Percentiles rank a stretch among this genome's conserved stretches.
phyloP scores from a whole-genome alignment of 2,888 invertebrate genomes.

The Dolichopus griseipennis region DNA sequence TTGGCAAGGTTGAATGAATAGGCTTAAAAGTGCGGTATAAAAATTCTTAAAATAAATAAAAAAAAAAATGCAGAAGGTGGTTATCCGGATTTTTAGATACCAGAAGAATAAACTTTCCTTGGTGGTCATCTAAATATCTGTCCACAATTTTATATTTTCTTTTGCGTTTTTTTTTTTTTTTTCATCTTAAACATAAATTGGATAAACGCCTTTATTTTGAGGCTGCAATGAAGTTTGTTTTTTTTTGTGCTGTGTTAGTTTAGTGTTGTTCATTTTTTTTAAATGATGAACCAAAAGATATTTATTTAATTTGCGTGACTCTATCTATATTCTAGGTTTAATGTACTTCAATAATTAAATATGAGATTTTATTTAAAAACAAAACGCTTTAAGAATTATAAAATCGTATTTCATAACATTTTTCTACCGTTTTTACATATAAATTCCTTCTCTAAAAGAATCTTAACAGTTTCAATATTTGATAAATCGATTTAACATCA shows the following conservation, averaged over 20 bases:
- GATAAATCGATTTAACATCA: neutral
- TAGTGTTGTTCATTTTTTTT: too few relatives aligned
- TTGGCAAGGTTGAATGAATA: conserved; percentile 4
- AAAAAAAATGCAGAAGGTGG: too few relatives aligned
- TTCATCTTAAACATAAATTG: neutral
- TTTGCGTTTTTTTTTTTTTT: neutral
- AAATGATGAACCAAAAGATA: neutral
- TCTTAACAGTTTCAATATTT: neutral
- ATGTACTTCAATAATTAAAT: neutral
- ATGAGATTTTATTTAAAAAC: neutral
- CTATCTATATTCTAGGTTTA: neutral
- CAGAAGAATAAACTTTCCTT: neutral
- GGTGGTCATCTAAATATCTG: conserved; percentile 3
- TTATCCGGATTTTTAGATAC: too few relatives aligned
- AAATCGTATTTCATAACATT: neutral
- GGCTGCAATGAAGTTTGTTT: neutral
- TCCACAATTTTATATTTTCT: neutral
- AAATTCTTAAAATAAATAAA: too few relatives aligned
- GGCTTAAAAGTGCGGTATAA: neutral
- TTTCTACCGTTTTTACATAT: neutral
- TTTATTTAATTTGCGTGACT: conserved; percentile 6
- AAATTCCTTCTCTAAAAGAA: neutral
- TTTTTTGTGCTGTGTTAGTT: too few relatives aligned
- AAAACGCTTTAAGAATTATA: neutral
- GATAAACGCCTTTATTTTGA: neutral